These are phyloP conservation scores for Chrysina gloriosa DNA, from an alignment of 2,888 invertebrate genomes.

Conservation along the genomic window DNA sequence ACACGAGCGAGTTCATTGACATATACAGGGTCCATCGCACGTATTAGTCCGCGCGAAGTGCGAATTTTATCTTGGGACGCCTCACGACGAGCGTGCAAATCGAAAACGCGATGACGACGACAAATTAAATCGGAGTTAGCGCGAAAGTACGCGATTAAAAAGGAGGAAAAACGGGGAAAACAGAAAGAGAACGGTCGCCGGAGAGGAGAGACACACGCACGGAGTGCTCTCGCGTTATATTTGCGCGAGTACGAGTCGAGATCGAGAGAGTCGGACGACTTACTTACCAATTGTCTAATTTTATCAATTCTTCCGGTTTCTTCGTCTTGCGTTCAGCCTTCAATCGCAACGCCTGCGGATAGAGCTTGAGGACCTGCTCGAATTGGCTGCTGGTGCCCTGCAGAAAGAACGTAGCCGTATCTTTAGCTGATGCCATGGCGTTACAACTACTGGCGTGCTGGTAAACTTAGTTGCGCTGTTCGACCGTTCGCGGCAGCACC, in stretches of 20 bases:
- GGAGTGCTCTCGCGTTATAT: neutral
- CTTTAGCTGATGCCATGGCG: constrained; percentile 79
- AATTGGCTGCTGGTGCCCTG: constrained; percentile 89
- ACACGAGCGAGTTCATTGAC: constrained; percentile 57
- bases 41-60: too few species aligned
- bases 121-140: too few species aligned
- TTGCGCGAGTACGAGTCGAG: neutral
- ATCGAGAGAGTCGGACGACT: constrained; percentile 34
- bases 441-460: constrained; percentile 51
- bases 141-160: neutral
- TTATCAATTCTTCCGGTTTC: constrained; percentile 94
- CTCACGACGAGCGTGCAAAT: too few species aligned
- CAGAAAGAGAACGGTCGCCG: neutral
- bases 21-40: constrained; percentile 48
- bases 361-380: constrained; percentile 89
- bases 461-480: constrained; percentile 49
- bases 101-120: too few species aligned
- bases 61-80: too few species aligned
- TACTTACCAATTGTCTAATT: constrained; percentile 95
- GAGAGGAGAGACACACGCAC: neutral
- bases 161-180: neutral
- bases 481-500: constrained; percentile 56
- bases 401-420: constrained; percentile 93
- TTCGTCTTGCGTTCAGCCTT: constrained; percentile 92
- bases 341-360: constrained; percentile 89